Evolutionary conservation across 2,113 vertebrate genomes (phyloP), one percentile per base, ranked within the genome.

Genomic region (Eurypyga helias): DNA sequence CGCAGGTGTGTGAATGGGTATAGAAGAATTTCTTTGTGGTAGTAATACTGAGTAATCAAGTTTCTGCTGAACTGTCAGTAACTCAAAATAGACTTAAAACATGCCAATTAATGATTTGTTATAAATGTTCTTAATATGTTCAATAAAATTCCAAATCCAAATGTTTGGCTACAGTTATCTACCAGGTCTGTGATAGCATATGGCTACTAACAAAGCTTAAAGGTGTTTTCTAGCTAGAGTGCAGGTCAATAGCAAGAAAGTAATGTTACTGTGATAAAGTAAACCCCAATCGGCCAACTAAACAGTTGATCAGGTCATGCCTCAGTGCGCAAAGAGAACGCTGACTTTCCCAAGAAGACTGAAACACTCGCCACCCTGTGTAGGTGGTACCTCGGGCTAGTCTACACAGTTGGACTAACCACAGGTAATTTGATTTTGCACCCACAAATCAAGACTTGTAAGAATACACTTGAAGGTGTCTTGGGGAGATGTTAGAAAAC

Each of bases 401-500:
- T 15, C n/a, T 83, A 0, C 36, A 21, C 36, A 21, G 0, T 41
- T 87, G 34, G 28, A 69, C 34, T 72, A 76, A 49, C 4, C 2
- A 9, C 16, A 6, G 13, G 28, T 54, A 46, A 49, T 51, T 79
- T 75, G 28, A 36, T 77, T 90, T 86, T 57, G 24, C 36, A 60
- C 16, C 31, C 23, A 25, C 11, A 65, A 54, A 45, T 71, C 46
- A 33, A 57, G 29, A 29, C 2, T 25, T 25, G 1, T 0, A 38
- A 18, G 34, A 61, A 33, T 29, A 24, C 41, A 17, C 7, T 15
- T 36, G 21, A 31, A 11, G 24, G 26, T 45, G 24, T 10, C 5
- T 5, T 45, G 54, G 8, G 29, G 49, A 84, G 14, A 11, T 72
- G 12, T 12, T 83, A 49, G 25, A 90, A 76, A 51, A 38, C n/a